Conservation (phyloP, 2,797 vertebrate genomes). For the Dendrocincla fuliginosa region DNA sequence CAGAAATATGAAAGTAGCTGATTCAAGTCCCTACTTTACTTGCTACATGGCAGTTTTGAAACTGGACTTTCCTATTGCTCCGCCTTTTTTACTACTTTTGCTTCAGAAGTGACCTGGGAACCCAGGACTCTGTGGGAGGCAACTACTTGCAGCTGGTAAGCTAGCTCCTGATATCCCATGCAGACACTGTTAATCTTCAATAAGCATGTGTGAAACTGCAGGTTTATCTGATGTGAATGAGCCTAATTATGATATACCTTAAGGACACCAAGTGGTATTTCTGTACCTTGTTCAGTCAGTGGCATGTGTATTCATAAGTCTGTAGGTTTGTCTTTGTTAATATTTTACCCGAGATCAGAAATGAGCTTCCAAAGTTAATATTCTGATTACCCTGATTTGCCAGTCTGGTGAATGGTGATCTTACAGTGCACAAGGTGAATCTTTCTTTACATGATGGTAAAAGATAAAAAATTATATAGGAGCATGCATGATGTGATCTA, state of each 20-base stretch:
- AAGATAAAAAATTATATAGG: neutral
- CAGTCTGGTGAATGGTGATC: neutral
- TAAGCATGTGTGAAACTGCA: neutral
- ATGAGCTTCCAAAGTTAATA: neutral
- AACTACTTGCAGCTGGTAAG: neutral
- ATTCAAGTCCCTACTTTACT: neutral
- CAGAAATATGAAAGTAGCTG: neutral
- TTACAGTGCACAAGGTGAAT: neutral
- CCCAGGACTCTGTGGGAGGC: too few relatives aligned
- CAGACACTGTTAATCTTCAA: neutral
- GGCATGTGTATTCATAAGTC: fast-evolving
- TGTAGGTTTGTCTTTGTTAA: neutral
- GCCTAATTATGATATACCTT: fast-evolving
- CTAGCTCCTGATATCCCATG: neutral
- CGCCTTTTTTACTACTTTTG: neutral
- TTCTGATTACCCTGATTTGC: neutral
- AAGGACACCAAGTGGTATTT: neutral
- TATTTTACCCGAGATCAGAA: neutral
- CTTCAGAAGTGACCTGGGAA: neutral
- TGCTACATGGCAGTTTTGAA: neutral
- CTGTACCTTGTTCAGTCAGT: fast-evolving
- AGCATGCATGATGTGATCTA: neutral
- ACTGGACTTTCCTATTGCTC: neutral
- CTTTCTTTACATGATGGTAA: neutral
- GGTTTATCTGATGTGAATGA: neutral